Conservation (phyloP, 2,797 vertebrate species). For the Periparus ater region DNA sequence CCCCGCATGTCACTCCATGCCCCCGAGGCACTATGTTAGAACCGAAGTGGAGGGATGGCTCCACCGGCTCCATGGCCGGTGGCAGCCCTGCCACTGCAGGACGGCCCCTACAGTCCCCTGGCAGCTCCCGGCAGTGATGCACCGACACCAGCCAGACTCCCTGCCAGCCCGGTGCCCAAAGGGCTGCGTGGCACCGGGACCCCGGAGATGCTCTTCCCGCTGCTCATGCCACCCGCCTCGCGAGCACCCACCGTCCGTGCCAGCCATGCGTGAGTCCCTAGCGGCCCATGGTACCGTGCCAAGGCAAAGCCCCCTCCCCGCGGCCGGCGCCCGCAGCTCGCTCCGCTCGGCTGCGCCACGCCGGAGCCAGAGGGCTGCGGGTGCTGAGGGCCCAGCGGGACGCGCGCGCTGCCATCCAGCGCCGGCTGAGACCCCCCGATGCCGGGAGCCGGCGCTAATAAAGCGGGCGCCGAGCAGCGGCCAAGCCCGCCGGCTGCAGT, state of each 20-base stretch:
- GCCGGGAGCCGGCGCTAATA: conserved; percentile 30
- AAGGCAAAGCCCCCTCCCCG: not conserved
- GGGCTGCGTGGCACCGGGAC: not conserved
- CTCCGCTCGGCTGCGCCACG: not conserved
- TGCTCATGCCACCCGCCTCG: not conserved
- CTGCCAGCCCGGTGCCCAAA: not conserved
- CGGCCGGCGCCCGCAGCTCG: not conserved
- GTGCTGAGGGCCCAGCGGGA: not conserved
- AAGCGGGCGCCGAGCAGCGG: conserved; percentile 1
- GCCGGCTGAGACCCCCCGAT: not conserved
- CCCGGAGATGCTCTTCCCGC: not conserved
- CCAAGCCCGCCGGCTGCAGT: not conserved
- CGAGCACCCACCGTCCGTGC: conserved; percentile 51
- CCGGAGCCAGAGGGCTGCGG: not conserved
- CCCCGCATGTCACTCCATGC: not conserved
- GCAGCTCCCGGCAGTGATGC: accelerated
- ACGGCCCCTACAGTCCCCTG: accelerated
- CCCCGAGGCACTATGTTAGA: accelerated
- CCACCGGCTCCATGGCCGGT: accelerated
- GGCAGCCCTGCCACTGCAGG: not conserved
- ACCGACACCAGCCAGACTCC: not conserved
- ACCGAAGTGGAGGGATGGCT: not conserved
- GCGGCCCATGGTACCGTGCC: not conserved
- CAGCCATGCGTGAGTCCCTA: conserved; percentile 27
- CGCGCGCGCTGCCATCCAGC: not conserved